These are phyloP conservation scores for Chloroceryle amazona DNA, from an alignment of 2,797 vertebrate species.

Conservation along the genomic window DNA sequence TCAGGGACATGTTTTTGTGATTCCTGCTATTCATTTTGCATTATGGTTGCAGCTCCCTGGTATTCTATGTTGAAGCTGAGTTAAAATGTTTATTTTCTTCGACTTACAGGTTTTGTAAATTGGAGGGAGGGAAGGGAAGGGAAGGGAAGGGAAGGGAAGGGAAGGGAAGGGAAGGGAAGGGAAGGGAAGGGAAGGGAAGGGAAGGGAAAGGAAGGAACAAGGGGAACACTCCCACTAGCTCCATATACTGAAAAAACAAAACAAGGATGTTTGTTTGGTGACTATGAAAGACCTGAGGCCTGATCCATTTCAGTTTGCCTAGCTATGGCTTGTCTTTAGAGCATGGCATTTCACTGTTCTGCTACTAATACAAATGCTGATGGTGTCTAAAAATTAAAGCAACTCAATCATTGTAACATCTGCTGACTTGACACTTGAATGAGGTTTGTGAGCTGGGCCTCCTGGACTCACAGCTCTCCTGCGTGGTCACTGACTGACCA, in stretches of 20 bases:
- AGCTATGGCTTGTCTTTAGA: background rate
- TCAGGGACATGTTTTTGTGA: background rate
- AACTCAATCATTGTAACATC: background rate
- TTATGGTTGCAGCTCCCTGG: background rate
- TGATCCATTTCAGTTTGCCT: background rate
- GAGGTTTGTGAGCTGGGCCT: background rate
- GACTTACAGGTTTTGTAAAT: background rate
- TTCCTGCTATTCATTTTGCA: background rate
- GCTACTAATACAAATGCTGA: background rate
- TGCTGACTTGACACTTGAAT: background rate
- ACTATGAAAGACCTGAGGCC: background rate
- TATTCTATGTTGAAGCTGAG: background rate
- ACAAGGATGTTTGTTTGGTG: background rate
- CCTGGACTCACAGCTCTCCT: background rate
- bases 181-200: no score
- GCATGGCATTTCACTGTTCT: background rate
- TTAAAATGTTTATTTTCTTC: background rate
- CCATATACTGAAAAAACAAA: background rate
- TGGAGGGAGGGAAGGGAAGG: background rate
- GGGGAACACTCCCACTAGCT: no score
- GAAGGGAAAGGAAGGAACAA: background rate
- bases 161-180: rapidly evolving
- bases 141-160: no score
- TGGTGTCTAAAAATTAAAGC: background rate
- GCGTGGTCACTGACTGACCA: background rate